These are phyloP conservation scores for Strix uralensis DNA, from an alignment of 2,113 vertebrate genomes.

Conservation along the genomic window DNA sequence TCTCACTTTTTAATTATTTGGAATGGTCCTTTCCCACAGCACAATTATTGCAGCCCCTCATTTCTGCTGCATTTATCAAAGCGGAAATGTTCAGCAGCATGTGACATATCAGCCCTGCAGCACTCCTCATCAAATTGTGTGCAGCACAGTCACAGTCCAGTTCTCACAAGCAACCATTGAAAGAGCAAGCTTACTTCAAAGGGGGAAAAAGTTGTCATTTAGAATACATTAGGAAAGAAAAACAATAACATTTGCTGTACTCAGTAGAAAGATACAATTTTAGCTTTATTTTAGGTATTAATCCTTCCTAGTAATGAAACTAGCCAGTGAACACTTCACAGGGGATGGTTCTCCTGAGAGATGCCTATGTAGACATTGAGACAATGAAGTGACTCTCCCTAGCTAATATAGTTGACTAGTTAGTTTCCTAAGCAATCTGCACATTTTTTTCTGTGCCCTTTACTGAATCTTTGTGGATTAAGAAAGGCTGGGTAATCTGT, in stretches of 20 bases:
- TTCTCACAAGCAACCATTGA: background rate
- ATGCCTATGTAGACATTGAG: background rate
- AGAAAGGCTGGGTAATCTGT: conserved; percentile 48
- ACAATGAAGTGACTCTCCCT: background rate
- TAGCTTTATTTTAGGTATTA: background rate
- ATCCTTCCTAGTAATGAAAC: background rate
- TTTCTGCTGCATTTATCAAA: background rate
- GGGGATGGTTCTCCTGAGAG: background rate
- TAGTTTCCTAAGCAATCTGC: background rate
- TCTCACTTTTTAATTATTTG: background rate
- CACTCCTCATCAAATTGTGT: background rate
- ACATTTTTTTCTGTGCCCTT: conserved; percentile 37
- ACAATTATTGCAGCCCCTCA: background rate
- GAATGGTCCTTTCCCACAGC: background rate
- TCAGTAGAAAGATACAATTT: background rate
- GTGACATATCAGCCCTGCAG: background rate
- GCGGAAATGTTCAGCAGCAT: background rate
- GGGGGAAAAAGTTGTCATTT: background rate
- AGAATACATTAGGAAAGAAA: background rate
- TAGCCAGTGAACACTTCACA: background rate
- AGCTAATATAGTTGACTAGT: background rate
- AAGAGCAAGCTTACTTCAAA: background rate
- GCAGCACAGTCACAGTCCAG: background rate
- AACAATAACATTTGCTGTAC: background rate
- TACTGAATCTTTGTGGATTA: conserved; percentile 42